Evolutionary conservation across 2,113 vertebrate genomes (phyloP).

Genomic region (Triplophysa tibetana): DNA sequence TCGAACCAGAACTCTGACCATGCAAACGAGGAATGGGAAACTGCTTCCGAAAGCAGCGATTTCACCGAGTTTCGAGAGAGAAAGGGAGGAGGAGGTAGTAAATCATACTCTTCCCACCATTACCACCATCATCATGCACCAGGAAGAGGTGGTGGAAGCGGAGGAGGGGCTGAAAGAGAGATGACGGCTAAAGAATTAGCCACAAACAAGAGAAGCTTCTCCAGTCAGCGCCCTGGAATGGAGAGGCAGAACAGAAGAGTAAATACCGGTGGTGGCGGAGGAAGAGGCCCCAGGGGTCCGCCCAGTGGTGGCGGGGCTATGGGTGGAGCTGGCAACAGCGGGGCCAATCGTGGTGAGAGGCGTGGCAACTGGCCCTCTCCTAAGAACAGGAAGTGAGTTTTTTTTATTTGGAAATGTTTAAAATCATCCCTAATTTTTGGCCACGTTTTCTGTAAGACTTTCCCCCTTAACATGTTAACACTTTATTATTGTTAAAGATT

Average conservation of each 20-base stretch:
- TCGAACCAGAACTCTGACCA: constrained; percentile 94
- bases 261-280: constrained; percentile 72
- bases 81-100: constrained; percentile 64
- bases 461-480: constrained; percentile 64
- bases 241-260: constrained; percentile 87
- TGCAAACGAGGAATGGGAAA: constrained; percentile 95
- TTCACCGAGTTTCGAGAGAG: constrained; percentile 86
- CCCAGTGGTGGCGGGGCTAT: constrained; percentile 65
- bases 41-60: constrained; percentile 91
- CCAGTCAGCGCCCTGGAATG: constrained; percentile 89
- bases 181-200: constrained; percentile 70
- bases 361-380: constrained; percentile 89
- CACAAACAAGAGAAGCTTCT: constrained; percentile 88
- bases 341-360: constrained; percentile 75
- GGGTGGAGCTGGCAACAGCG: constrained; percentile 69
- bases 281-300: constrained; percentile 72
- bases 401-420: constrained; percentile 64
- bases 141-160: constrained; percentile 59
- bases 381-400: constrained; percentile 83
- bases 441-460: constrained; percentile 55
- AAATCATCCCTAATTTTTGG: constrained; percentile 57
- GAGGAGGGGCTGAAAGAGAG: constrained; percentile 72
- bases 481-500: constrained; percentile 66
- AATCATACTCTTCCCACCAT: constrained; percentile 69
- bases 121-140: constrained; percentile 65